phyloP scores from a whole-genome alignment of 2,888 invertebrate species.

The Drosophila kanekoi region DNA sequence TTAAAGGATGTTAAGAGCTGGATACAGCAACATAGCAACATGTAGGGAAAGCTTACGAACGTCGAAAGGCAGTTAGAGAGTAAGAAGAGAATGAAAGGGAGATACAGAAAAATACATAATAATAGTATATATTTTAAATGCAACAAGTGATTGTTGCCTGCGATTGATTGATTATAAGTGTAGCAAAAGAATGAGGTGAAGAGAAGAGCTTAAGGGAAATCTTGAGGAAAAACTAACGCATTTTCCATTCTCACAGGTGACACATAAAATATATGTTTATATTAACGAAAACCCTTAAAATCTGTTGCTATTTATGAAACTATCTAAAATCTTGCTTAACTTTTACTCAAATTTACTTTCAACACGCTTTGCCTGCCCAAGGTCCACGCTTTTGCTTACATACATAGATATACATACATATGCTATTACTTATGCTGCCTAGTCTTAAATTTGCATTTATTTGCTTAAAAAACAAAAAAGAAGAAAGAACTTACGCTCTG shows the following conservation, averaged over 20 bases:
- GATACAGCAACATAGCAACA: too few relatives aligned
- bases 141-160: too few relatives aligned
- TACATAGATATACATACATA: background rate
- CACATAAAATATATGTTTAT: background rate
- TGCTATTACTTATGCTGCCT: background rate
- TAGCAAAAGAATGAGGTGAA: too few relatives aligned
- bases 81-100: too few relatives aligned
- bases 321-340: background rate
- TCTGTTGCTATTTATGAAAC: background rate
- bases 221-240: background rate
- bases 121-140: too few relatives aligned
- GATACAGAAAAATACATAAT: too few relatives aligned
- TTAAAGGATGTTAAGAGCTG: too few relatives aligned
- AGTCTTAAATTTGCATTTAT: conserved; percentile 24
- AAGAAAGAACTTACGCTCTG: conserved; percentile 28
- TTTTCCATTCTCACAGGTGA: background rate
- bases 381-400: background rate
- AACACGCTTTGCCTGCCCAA: background rate
- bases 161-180: too few relatives aligned
- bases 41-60: too few relatives aligned
- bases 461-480: background rate
- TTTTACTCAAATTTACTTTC: background rate
- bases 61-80: too few relatives aligned
- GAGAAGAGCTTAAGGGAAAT: too few relatives aligned
- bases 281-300: too few relatives aligned